Conservation (phyloP, 2,888 invertebrate genomes). For the Agyllia agylla region DNA sequence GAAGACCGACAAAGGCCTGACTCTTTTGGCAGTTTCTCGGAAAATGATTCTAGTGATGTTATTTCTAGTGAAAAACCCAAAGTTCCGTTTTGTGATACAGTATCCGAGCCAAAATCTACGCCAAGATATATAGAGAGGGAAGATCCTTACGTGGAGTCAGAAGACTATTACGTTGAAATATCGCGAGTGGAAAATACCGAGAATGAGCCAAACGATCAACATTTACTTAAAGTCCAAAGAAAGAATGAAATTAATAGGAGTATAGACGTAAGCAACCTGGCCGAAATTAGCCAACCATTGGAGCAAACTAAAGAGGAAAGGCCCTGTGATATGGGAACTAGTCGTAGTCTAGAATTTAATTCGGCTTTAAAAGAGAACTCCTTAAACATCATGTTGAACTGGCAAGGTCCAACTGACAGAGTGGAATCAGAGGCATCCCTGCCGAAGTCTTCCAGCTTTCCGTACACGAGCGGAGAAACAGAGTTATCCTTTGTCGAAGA, state of each 20-base stretch:
- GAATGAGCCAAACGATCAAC: conserved; percentile 86
- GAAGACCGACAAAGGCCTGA: conserved; percentile 87
- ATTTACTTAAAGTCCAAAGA: conserved; percentile 86
- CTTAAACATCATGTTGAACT: conserved; percentile 86
- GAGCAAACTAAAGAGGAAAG: conserved; percentile 83
- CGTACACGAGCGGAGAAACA: conserved; percentile 83
- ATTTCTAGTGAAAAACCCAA: conserved; percentile 83
- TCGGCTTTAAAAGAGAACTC: conserved; percentile 86
- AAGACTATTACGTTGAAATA: conserved; percentile 85
- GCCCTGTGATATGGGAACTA: conserved; percentile 84
- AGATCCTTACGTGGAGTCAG: conserved; percentile 87
- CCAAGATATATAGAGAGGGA: conserved; percentile 88
- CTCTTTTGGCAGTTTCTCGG: conserved; percentile 88
- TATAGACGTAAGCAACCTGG: conserved; percentile 83
- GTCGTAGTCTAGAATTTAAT: conserved; percentile 84
- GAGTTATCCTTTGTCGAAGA: conserved; percentile 88
- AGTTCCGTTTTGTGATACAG: conserved; percentile 85
- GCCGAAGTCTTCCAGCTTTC: conserved; percentile 86
- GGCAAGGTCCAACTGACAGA: conserved; percentile 81
- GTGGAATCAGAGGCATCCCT: conserved; percentile 82
- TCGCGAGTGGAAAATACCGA: conserved; percentile 85
- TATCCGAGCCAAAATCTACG: conserved; percentile 87
- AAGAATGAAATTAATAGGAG: conserved; percentile 88
- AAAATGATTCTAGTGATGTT: conserved; percentile 88
- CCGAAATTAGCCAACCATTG: conserved; percentile 81